Conservation (phyloP, 2,797 vertebrate genomes). For the Danio aesculapii region DNA sequence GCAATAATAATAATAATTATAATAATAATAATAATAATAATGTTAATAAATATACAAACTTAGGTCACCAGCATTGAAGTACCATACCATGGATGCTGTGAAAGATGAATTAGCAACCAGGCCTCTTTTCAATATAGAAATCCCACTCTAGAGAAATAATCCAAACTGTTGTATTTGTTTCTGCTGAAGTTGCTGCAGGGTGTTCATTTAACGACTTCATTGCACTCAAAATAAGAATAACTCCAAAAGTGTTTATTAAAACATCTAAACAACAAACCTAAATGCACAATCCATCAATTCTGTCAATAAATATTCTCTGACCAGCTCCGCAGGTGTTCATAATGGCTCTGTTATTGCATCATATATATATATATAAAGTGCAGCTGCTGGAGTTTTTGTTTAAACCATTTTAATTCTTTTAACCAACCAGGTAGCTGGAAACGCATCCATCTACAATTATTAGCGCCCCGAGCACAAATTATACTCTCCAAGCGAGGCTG, state of each 20-base stretch:
- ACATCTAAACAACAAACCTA: conserved; percentile 14
- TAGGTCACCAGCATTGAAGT: neutral
- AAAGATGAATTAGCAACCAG: neutral
- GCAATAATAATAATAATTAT: too few species aligned
- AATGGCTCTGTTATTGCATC: neutral
- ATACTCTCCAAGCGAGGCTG: neutral
- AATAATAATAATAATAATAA: too few species aligned
- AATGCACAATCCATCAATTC: neutral
- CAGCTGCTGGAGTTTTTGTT: conserved; percentile 7
- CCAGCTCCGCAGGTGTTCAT: conserved; percentile 1
- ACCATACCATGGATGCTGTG: neutral
- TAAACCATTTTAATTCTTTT: neutral
- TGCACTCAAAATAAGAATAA: neutral
- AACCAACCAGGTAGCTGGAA: neutral
- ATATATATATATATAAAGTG: neutral
- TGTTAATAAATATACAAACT: too few species aligned
- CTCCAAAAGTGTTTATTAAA: neutral
- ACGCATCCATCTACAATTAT: neutral
- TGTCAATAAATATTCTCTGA: neutral
- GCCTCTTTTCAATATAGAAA: neutral
- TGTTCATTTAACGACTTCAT: neutral
- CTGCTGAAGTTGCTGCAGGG: conserved; percentile 5
- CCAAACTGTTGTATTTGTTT: neutral
- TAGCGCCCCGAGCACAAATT: neutral
- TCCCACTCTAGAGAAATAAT: neutral